Evolutionary conservation across 2,888 invertebrate species (phyloP).

Genomic region (Drosophila niveifrons): DNA sequence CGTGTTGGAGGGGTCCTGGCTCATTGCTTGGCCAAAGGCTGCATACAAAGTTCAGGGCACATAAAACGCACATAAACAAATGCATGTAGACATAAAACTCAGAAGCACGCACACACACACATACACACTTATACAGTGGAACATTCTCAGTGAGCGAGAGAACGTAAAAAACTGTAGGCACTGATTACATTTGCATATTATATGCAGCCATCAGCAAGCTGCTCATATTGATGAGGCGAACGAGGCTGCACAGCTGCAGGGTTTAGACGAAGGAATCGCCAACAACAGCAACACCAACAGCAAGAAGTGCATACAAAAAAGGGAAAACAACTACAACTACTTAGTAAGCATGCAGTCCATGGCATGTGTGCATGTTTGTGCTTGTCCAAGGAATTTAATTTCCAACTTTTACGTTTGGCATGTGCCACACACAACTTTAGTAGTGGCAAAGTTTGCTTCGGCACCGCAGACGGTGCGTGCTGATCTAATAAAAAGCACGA

Average conservation of each 20-base stretch:
- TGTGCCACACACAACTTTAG: constrained; percentile 66
- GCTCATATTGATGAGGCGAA: constrained; percentile 62
- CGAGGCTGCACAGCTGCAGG: constrained; percentile 44
- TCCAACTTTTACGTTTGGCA: constrained; percentile 74
- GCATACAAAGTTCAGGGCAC: constrained; percentile 66
- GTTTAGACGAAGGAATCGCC: constrained; percentile 9
- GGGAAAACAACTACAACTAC: constrained; percentile 15
- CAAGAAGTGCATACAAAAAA: background rate
- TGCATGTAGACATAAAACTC: constrained; percentile 70
- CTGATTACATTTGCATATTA: constrained; percentile 81
- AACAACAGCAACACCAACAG: constrained; percentile 14
- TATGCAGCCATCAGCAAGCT: constrained; percentile 37
- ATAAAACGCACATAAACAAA: constrained; percentile 76
- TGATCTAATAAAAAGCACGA: constrained; percentile 64
- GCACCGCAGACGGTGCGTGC: constrained; percentile 42
- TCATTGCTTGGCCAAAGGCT: constrained; percentile 31
- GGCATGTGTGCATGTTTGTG: constrained; percentile 33
- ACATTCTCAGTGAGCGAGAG: constrained; percentile 23
- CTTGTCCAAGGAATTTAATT: constrained; percentile 75
- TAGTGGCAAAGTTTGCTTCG: constrained; percentile 57
- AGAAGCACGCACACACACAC: constrained; percentile 45
- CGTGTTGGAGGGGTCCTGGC: constrained; percentile 28
- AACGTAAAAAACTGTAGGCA: constrained; percentile 66
- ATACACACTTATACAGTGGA: constrained; percentile 12
- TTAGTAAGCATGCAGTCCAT: constrained; percentile 43